Evolutionary conservation across 1,140 invertebrate species (phyloP).

Genomic region (Nasonia longicornis): DNA sequence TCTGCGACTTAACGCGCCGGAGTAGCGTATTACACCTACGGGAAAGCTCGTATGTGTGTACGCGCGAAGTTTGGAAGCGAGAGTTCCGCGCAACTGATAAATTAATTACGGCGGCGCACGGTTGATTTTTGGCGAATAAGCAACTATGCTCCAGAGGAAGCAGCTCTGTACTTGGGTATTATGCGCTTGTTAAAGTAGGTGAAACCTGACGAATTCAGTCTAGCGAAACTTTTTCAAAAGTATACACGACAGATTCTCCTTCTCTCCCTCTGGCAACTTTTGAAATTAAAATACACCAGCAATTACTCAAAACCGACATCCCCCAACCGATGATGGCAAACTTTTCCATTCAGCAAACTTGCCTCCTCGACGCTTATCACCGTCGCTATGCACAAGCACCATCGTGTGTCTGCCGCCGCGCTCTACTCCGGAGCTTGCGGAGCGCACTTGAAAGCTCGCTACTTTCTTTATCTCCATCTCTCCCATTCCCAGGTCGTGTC

Average conservation of each 20-base stretch:
- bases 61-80: too few species aligned
- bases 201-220: neutral
- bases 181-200: neutral
- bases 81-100: too few species aligned
- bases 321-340: neutral
- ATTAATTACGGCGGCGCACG: too few species aligned
- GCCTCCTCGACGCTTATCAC: neutral
- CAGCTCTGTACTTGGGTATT: neutral
- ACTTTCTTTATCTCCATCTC: neutral
- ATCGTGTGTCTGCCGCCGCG: neutral
- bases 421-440: neutral
- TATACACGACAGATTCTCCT: too few species aligned
- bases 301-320: neutral
- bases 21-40: neutral
- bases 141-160: too few species aligned
- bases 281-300: neutral
- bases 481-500: too few species aligned
- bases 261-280: neutral
- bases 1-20: neutral
- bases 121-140: too few species aligned
- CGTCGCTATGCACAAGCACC: neutral
- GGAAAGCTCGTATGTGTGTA: neutral
- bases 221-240: too few species aligned
- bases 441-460: neutral
- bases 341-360: neutral